Base-by-base conservation (phyloP, 2,113 vertebrate genomes). In the Bambusicola thoracicus region DNA sequence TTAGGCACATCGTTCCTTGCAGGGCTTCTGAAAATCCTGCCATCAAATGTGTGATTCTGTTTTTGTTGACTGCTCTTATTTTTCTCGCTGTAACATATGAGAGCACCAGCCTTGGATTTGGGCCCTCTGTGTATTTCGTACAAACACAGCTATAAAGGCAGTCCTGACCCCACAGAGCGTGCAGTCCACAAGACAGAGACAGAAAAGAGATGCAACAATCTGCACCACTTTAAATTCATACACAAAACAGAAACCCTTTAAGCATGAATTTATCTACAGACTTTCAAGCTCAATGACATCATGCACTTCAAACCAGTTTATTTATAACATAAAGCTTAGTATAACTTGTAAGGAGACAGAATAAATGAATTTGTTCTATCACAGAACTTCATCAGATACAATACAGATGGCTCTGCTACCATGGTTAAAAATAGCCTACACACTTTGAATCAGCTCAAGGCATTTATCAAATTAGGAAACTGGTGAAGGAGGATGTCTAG, bases 311-410 rank as follows among this genome's bases (percentile, higher is more conserved):
- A 90, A 90, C 63, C 73, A 92, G 82, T 85, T 95, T 96, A 93
- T 94, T 96, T 95, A 96, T 95, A 96, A 94, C 92, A 94, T 90
- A 90, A 96, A 96, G 91, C 94, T 94, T 68, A 93, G 96, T 89
- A 81, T 92, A 95, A 85, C 87, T 95, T 62, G 70, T 62, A 84
- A 92, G 92, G 89, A 93, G 94, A 93, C 83, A 95, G 94, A 96
- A 96, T 95, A 96, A 94, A 96, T 96, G 92, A 95, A 96, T 96
- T 96, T 95, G 94, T 87, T 89, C 94, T 96, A 95, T 90, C 95
- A 91, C 77, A 89, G 86, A 95, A 94, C 90, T 85, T 92, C 94
- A 96, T 95, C 92, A 93, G 94, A 96, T 96, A 96, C 95, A 96
- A 96, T 96, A 96, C 94, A 96, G 95, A 96, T 94, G 94, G 95